Conservation (phyloP, 1,140 invertebrate genomes). For the Atopsyche davidsoni region DNA sequence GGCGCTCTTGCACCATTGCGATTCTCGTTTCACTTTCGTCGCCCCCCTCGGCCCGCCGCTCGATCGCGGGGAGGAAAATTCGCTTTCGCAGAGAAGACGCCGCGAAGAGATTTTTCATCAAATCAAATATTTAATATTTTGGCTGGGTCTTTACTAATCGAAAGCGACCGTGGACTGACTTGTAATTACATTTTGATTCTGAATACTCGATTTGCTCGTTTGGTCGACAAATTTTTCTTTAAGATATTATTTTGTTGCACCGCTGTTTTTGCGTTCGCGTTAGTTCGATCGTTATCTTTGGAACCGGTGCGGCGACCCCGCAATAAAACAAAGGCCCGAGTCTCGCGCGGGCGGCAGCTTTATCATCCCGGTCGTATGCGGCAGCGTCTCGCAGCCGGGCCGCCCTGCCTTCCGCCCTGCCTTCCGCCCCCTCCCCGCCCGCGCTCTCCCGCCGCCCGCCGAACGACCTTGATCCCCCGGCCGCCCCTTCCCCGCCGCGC, state of each 20-base stretch:
- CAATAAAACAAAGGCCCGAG: too few relatives aligned
- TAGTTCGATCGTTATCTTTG: too few relatives aligned
- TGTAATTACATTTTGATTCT: not conserved
- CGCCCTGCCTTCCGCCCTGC: not conserved
- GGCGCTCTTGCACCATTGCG: slow-evolving; percentile 33
- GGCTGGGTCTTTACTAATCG: slow-evolving; percentile 34
- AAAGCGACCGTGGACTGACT: not conserved
- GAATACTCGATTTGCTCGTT: too few relatives aligned
- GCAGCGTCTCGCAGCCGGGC: slow-evolving; percentile 2
- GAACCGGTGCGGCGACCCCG: too few relatives aligned
- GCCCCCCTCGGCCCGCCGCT: slow-evolving; percentile 22
- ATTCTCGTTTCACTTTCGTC: slow-evolving; percentile 35
- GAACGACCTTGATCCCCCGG: slow-evolving; percentile 10
- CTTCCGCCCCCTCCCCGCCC: slow-evolving; percentile 5
- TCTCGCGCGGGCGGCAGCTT: too few relatives aligned
- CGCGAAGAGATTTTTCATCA: too few relatives aligned
- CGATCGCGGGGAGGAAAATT: slow-evolving; percentile 31
- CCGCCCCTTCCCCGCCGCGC: slow-evolving; percentile 5
- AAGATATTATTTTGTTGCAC: not conserved
- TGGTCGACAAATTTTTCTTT: not conserved
- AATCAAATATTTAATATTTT: too few relatives aligned
- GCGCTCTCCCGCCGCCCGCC: slow-evolving; percentile 2
- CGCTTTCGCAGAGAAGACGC: too few relatives aligned
- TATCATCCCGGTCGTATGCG: slow-evolving; percentile 15
- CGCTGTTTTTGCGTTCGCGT: too few relatives aligned